Conservation (phyloP, 2,797 vertebrate genomes). For the Chelonia mydas region DNA sequence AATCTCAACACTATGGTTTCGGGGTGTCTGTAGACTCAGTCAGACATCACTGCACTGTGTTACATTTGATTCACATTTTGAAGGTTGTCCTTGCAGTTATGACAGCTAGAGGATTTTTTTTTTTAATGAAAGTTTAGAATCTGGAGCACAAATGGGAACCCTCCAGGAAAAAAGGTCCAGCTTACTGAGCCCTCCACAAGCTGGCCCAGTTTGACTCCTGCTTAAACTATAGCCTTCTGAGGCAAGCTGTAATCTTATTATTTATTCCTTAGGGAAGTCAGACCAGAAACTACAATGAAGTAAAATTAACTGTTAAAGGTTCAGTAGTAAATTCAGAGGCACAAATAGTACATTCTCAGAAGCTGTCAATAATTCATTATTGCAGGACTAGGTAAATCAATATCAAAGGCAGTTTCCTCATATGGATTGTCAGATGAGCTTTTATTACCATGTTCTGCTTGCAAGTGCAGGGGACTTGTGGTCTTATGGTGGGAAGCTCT, state of each 20-base stretch:
- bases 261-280: neutral
- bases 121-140: neutral
- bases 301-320: neutral
- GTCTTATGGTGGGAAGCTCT: conserved; percentile 22
- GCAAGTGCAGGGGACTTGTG: neutral
- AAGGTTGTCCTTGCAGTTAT: neutral
- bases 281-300: neutral
- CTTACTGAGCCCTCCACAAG: neutral
- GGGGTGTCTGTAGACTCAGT: neutral
- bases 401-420: neutral
- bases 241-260: neutral
- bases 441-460: neutral
- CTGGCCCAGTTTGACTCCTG: neutral
- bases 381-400: neutral
- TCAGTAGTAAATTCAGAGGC: neutral
- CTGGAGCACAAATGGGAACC: neutral
- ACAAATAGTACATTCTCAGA: neutral
- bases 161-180: neutral
- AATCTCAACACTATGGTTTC: neutral
- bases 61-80: neutral
- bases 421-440: neutral
- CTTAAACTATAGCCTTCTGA: neutral
- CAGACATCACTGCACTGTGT: neutral
- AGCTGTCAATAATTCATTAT: neutral
- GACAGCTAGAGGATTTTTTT: neutral